Percentiles rank a stretch among this genome's conserved stretches.
Conservation (phyloP, 2,113 vertebrate species). For the Cavia aperea region DNA sequence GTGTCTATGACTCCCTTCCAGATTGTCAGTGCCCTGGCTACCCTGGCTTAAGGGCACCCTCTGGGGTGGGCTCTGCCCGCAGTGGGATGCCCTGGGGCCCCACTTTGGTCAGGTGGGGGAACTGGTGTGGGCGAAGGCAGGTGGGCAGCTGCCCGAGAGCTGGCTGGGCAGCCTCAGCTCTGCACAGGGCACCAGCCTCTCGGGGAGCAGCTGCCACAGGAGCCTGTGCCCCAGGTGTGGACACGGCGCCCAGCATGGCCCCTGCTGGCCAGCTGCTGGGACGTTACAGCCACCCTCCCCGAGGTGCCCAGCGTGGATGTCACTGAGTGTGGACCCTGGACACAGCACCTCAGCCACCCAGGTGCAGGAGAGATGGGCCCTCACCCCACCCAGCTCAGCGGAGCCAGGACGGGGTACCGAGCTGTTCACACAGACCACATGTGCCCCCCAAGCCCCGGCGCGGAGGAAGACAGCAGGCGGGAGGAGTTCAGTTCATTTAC, state of each 20-base stretch:
- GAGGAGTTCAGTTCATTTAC: constrained; percentile 50
- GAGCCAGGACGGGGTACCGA: rapidly evolving
- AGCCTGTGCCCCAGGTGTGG: neutral
- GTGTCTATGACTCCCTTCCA: too few relatives aligned
- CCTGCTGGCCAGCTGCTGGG: neutral
- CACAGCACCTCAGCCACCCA: neutral
- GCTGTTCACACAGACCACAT: neutral
- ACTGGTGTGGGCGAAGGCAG: neutral
- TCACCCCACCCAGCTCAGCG: neutral
- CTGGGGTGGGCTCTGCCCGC: neutral
- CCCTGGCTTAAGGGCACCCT: neutral
- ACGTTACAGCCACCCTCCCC: neutral
- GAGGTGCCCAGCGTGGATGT: neutral
- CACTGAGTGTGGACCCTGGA: neutral
- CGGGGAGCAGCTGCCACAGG: neutral
- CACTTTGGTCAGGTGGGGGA: neutral
- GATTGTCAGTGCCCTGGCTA: neutral
- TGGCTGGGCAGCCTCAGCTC: neutral
- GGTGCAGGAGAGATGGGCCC: neutral
- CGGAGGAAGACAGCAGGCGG: constrained; percentile 50
- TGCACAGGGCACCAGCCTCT: neutral
- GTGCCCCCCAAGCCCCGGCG: too few relatives aligned
- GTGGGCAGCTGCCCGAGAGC: neutral
- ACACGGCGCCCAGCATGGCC: neutral
- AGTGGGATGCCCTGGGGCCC: neutral